Conservation (phyloP, 1,140 invertebrate species). For the Drosophila leontia region DNA sequence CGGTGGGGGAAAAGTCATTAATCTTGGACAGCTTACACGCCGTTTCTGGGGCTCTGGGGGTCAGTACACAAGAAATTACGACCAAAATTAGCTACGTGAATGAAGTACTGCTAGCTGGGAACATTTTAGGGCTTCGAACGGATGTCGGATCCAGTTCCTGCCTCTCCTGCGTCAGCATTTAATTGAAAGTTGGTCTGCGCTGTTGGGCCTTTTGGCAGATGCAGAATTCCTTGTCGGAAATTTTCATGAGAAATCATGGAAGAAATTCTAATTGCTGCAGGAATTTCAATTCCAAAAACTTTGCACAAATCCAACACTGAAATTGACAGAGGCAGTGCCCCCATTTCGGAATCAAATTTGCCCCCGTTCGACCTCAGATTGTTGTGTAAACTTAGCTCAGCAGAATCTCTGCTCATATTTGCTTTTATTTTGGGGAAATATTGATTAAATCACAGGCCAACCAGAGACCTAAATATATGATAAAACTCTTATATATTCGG, state of each 20-base stretch:
- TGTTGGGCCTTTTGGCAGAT: constrained; percentile 7
- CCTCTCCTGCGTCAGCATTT: constrained; percentile 1
- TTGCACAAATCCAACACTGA: constrained; percentile 29
- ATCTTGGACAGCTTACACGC: constrained; percentile 45
- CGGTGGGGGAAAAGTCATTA: constrained; percentile 35
- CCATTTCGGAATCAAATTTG: constrained; percentile 14
- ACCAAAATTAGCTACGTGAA: constrained; percentile 36
- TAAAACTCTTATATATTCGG: background rate
- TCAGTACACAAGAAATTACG: constrained; percentile 48
- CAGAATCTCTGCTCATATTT: background rate
- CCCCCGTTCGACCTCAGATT: constrained; percentile 17
- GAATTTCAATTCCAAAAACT: constrained; percentile 42
- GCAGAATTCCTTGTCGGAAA: constrained; percentile 24
- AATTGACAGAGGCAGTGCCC: constrained; percentile 31
- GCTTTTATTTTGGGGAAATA: background rate
- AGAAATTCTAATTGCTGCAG: constrained; percentile 44
- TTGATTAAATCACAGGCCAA: background rate
- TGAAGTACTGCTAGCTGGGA: constrained; percentile 25
- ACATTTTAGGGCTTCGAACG: constrained; percentile 2
- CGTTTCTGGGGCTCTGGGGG: constrained; percentile 17
- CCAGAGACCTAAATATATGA: background rate
- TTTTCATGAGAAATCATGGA: constrained; percentile 34
- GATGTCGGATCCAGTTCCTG: background rate
- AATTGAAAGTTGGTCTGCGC: constrained; percentile 41
- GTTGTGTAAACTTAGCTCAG: constrained; percentile 2